Evolutionary conservation across 2,797 vertebrate species (phyloP), one percentile per base, ranked within the genome.

Genomic region (Myotis daubentonii): DNA sequence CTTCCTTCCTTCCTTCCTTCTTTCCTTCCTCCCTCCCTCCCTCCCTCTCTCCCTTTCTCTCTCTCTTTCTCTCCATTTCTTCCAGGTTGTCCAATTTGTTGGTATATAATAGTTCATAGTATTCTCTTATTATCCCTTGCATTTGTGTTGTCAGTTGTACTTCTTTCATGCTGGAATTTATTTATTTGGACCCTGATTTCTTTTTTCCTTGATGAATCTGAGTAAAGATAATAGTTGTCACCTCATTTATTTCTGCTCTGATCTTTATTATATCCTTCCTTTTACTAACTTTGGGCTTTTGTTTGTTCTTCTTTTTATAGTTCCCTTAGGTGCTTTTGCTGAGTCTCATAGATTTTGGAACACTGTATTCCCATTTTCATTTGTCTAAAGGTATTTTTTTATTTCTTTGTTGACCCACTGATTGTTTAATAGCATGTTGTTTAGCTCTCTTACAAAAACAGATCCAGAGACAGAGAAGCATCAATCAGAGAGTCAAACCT

Each of bases 231-330:
- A 30, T 30, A 62, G n/a, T 13, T 55, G 20, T 80, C 33, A 57
- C 25, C 53, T 79, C 23, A 19, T 60, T 80, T 41, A 79, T 41
- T 80, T 60, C 53, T 41, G 55, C 78, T 60, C 36, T 80, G 22
- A 55, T 23, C 76, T 80, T 60, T 60, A 80, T 19, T 11, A 41
- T 12, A 41, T 30, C 25, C 55, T 80, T 60, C 55, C 23, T 60
- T 80, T 55, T 60, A 80, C 25, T 19, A 41, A 60, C 36, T 19
- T 57, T 60, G 78, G 36, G 36, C 16, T 80, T 79, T 41, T 60
- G 8, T 80, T 60, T 80, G 36, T 80, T 60, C 23, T 80, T 57
- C n/a, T 79, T 76, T 51, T 51, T 13, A 49, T 76, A 76, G 47
- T 51, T 51, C 47, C 47, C 49, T 76, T 80, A 41, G 55, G 36